Base-by-base conservation (phyloP, 2,888 invertebrate genomes). In the Candidula unifasciata region DNA sequence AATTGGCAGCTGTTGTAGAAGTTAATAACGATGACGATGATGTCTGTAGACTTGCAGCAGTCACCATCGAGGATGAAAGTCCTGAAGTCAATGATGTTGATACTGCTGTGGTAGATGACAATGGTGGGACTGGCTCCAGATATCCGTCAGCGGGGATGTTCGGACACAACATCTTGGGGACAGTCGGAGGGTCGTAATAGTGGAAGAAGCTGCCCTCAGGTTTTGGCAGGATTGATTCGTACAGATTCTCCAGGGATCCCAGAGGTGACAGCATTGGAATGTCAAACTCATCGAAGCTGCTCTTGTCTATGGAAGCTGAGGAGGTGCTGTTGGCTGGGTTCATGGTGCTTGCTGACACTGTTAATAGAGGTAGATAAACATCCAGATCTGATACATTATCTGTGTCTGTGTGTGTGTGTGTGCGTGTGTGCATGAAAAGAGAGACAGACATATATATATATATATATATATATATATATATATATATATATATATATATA, bases 241-340 rank as follows among this genome's bases (percentile, higher is more conserved):
- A 92, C 52, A 92, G 84, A 82, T 92, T 92, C 68, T 92, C 92
- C 35, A 91, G 86, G 0, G 91, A 91, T 0, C 90, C 91, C 64
- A 89, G 88, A 16, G 92, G 92, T 52, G 92, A 91, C 64, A 91
- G 84, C 57, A 90, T 88, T 44, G 89, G 89, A 80, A 88, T 87
- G 83, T 89, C 89, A 84, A 89, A 86, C 77, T 90, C 89, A 71
- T 90, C 90, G 84, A 88, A 89, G 10, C 89, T 89, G 37, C 90
- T 73, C 57, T 80, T 90, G 54, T 89, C 89, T 52, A 86, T 86
- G 52, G 68, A 68, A 27, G 71, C 66, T 24, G 80, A 68, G 2
- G 83, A 77, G 24, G 52, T 57, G n/a, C 68, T 83, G 37, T 52
- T 80, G 0, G 64, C 71, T 37, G 44, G 35, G n/a, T 73, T 85